Evolutionary conservation across 2,888 invertebrate species (phyloP).

Genomic region (Drosophila monieri): DNA sequence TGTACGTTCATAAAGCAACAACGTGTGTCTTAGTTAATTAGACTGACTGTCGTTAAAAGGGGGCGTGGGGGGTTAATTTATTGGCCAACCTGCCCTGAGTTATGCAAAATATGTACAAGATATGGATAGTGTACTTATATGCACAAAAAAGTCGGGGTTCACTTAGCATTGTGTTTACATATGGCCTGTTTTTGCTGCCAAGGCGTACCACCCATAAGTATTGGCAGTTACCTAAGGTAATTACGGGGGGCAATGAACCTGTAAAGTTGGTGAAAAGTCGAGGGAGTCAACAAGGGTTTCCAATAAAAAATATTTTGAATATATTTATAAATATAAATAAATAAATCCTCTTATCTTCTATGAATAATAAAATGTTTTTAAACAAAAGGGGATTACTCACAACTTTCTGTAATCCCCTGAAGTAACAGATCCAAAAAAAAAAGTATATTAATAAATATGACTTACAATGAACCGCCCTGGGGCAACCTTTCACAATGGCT

Average conservation of each 20-base stretch:
- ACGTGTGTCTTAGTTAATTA: slow-evolving; percentile 41
- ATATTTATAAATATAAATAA: not conserved
- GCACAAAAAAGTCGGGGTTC: not conserved
- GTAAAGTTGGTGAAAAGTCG: slow-evolving; percentile 14
- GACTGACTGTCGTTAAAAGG: slow-evolving; percentile 31
- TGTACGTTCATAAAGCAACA: slow-evolving; percentile 28
- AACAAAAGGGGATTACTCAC: not conserved
- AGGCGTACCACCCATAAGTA: slow-evolving; percentile 5
- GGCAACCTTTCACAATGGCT: slow-evolving; percentile 62
- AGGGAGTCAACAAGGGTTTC: not conserved
- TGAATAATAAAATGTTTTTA: not conserved
- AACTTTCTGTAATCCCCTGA: slow-evolving; percentile 4
- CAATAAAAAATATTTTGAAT: not conserved
- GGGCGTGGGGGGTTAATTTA: slow-evolving; percentile 32
- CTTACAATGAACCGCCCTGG: slow-evolving; percentile 33
- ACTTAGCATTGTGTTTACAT: not conserved
- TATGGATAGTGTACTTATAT: not conserved
- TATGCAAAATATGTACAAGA: slow-evolving; percentile 27
- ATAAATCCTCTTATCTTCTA: not conserved
- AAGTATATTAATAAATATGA: slow-evolving; percentile 15
- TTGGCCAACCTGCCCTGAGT: slow-evolving; percentile 3
- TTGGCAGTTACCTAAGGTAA: slow-evolving; percentile 12
- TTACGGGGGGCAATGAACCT: slow-evolving; percentile 55
- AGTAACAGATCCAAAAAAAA: slow-evolving; percentile 6
- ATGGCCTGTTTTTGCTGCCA: not conserved